phyloP scores from a whole-genome alignment of 1,140 invertebrate genomes.

The Drosophila littoralis region DNA sequence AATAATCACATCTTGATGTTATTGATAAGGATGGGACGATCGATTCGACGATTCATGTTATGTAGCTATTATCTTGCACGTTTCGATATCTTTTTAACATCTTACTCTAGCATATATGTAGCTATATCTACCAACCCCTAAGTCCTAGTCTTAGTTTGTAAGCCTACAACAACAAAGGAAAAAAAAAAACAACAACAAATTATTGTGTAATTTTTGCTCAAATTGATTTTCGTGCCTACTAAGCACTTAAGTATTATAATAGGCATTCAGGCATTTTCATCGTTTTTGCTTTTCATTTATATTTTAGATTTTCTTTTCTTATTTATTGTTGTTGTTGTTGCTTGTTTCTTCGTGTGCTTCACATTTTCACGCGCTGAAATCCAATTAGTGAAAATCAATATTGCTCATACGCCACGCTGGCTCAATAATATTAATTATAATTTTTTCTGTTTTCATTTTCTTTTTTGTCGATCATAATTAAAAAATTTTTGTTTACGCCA shows the following conservation, averaged over 20 bases:
- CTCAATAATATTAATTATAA: slow-evolving; percentile 65
- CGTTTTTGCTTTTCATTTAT: slow-evolving; percentile 4
- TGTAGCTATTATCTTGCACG: too few species aligned
- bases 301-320: slow-evolving; percentile 6
- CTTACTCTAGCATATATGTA: too few species aligned
- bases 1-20: too few species aligned
- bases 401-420: slow-evolving; percentile 74
- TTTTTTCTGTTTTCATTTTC: slow-evolving; percentile 17
- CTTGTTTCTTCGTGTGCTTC: slow-evolving; percentile 17
- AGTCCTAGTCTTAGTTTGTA: neutral
- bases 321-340: slow-evolving; percentile 10
- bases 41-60: too few species aligned
- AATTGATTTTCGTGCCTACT: slow-evolving; percentile 35
- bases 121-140: too few species aligned
- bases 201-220: neutral
- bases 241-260: slow-evolving; percentile 58
- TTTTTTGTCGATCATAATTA: slow-evolving; percentile 52
- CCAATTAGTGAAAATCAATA: slow-evolving; percentile 80
- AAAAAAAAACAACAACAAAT: neutral
- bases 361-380: slow-evolving; percentile 64
- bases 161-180: neutral
- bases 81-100: too few species aligned
- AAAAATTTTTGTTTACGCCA: slow-evolving; percentile 55
- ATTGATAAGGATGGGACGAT: too few species aligned
- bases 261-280: slow-evolving; percentile 29